Conservation (phyloP, 2,797 vertebrate genomes). For the Pelochelys cantorii region DNA sequence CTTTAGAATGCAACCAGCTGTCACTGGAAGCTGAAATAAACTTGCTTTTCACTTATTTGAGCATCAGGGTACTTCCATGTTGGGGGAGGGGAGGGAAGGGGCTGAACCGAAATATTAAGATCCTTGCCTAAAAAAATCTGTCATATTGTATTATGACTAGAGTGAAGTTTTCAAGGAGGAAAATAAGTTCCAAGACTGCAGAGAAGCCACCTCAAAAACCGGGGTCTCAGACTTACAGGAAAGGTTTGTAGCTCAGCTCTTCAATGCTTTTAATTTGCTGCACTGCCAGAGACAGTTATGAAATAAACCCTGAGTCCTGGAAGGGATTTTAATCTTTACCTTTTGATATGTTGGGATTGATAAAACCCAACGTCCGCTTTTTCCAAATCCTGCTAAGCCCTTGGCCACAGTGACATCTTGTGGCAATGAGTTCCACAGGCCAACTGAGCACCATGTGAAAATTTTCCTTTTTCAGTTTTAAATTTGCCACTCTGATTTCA, state of each 20-base stretch:
- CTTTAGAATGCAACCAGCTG: not conserved
- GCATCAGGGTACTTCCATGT: not conserved
- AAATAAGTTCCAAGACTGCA: not conserved
- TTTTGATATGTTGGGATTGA: not conserved
- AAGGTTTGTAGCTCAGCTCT: not conserved
- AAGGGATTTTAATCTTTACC: not conserved
- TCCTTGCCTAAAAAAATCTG: not conserved
- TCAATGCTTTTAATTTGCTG: not conserved
- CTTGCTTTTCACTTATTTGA: not conserved
- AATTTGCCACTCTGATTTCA: not conserved
- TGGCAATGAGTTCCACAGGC: not conserved
- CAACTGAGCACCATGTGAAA: not conserved
- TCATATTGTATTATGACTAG: not conserved
- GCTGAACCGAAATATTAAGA: not conserved
- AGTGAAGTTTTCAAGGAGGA: not conserved
- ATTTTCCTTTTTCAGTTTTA: not conserved
- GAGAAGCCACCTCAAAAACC: not conserved
- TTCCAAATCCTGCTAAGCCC: not conserved
- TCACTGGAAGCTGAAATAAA: not conserved
- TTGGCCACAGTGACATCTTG: not conserved
- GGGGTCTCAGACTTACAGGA: not conserved
- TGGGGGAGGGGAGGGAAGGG: not conserved
- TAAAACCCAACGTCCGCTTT: not conserved
- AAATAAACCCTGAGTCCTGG: not conserved
- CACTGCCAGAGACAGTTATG: not conserved